These are phyloP conservation scores for Eristalis arbustorum DNA, from an alignment of 2,888 invertebrate genomes.

Conservation along the genomic window DNA sequence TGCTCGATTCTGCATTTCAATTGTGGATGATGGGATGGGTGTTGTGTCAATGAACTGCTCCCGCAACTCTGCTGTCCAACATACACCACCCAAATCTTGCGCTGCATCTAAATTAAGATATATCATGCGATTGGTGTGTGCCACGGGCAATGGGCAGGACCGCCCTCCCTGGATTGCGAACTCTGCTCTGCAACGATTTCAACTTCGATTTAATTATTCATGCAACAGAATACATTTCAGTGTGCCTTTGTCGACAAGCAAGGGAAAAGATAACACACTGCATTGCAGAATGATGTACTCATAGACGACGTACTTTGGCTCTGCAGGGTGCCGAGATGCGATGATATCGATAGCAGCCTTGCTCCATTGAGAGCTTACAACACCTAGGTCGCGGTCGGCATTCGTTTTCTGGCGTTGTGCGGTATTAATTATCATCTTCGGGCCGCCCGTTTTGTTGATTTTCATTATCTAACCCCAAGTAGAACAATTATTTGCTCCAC, in stretches of 20 bases:
- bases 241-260: not conserved
- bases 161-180: slow-evolving; percentile 4
- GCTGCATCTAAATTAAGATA: slow-evolving; percentile 54
- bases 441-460: slow-evolving; percentile 42
- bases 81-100: not conserved
- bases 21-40: not conserved
- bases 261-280: not conserved
- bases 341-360: slow-evolving; percentile 14
- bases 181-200: slow-evolving; percentile 43
- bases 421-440: slow-evolving; percentile 48
- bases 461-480: slow-evolving; percentile 56
- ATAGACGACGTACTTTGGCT: not conserved
- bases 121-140: slow-evolving; percentile 46
- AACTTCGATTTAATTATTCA: slow-evolving; percentile 48
- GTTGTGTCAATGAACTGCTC: slow-evolving; percentile 63
- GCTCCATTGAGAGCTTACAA: slow-evolving; percentile 14
- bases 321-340: not conserved
- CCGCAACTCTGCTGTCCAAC: slow-evolving; percentile 9
- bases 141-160: slow-evolving; percentile 24
- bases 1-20: slow-evolving; percentile 14
- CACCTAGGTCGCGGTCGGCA: slow-evolving; percentile 28
- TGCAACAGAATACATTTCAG: slow-evolving; percentile 41
- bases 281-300: slow-evolving; percentile 6
- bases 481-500: slow-evolving; percentile 61
- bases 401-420: slow-evolving; percentile 1